A percentile compares a stretch with the other conserved stretches of the same genome.
phyloP scores from a whole-genome alignment of 2,797 vertebrate species.

The Cryptoblepharus egeriae region DNA sequence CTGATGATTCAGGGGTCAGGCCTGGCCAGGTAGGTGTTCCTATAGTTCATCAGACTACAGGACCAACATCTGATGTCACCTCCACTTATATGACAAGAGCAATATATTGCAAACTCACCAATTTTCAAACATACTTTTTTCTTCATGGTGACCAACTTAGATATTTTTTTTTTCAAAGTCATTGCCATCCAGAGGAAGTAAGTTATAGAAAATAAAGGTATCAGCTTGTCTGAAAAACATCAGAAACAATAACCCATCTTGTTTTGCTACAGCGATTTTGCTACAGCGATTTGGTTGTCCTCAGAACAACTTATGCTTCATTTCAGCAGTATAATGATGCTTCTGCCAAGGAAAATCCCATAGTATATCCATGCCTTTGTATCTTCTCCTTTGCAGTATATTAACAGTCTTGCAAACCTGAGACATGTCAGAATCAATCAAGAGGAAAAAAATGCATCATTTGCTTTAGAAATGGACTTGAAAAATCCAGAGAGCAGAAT shows the following conservation, averaged over 20 bases:
- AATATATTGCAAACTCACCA: too few species aligned
- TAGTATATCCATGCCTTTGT: not conserved
- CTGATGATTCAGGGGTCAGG: too few species aligned
- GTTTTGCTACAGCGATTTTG: slow-evolving; percentile 20
- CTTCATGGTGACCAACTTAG: too few species aligned
- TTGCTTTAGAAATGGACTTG: slow-evolving; percentile 89
- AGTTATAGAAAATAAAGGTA: not conserved
- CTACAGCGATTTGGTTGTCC: not conserved
- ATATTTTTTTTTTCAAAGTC: not conserved
- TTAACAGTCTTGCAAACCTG: slow-evolving; percentile 78
- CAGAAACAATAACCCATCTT: not conserved
- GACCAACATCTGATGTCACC: too few species aligned
- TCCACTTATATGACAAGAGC: too few species aligned
- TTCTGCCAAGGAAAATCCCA: not conserved
- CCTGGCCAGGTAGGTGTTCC: too few species aligned
- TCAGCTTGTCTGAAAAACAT: not conserved
- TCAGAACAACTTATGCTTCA: not conserved
- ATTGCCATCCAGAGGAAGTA: not conserved
- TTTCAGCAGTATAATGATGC: slow-evolving; percentile 9
- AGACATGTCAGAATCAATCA: slow-evolving; percentile 83
- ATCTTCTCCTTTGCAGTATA: slow-evolving; percentile 75
- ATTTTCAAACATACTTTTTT: too few species aligned
- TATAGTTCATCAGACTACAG: too few species aligned
- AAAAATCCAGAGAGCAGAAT: slow-evolving; percentile 84
- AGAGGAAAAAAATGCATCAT: slow-evolving; percentile 75